These are phyloP conservation scores for Pitta sordida DNA, from an alignment of 2,113 vertebrate genomes.

Conservation along the genomic window DNA sequence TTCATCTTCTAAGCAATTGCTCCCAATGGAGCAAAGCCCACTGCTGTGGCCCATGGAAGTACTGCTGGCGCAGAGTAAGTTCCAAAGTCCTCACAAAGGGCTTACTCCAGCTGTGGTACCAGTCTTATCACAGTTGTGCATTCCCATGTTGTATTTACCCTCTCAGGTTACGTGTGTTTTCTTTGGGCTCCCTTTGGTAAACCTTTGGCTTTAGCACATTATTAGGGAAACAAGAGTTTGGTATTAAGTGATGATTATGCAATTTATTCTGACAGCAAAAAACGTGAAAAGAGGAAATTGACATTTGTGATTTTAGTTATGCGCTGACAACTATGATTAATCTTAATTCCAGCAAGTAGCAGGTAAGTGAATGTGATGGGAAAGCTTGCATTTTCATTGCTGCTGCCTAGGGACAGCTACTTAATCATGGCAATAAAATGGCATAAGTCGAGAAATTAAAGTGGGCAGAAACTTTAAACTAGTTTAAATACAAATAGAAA, in stretches of 20 bases:
- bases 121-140: rapidly evolving
- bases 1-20: neutral
- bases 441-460: neutral
- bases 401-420: slow-evolving; percentile 17
- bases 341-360: slow-evolving; percentile 51
- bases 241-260: slow-evolving; percentile 66
- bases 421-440: slow-evolving; percentile 30
- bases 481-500: neutral
- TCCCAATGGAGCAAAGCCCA: neutral
- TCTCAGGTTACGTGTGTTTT: slow-evolving; percentile 42
- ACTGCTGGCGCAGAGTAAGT: neutral
- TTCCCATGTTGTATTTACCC: neutral
- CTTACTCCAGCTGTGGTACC: neutral
- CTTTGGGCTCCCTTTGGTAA: slow-evolving; percentile 46
- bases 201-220: slow-evolving; percentile 29
- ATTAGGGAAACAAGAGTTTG: slow-evolving; percentile 59
- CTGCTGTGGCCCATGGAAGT: neutral
- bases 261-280: slow-evolving; percentile 67
- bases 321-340: slow-evolving; percentile 65
- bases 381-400: slow-evolving; percentile 20
- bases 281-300: slow-evolving; percentile 65
- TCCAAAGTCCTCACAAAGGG: neutral
- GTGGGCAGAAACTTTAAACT: neutral
- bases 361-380: slow-evolving; percentile 58
- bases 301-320: slow-evolving; percentile 62